Evolutionary conservation across 2,888 invertebrate species (phyloP), one percentile per base, ranked within the genome.

Genomic region (Caenorhabditis japonica): DNA sequence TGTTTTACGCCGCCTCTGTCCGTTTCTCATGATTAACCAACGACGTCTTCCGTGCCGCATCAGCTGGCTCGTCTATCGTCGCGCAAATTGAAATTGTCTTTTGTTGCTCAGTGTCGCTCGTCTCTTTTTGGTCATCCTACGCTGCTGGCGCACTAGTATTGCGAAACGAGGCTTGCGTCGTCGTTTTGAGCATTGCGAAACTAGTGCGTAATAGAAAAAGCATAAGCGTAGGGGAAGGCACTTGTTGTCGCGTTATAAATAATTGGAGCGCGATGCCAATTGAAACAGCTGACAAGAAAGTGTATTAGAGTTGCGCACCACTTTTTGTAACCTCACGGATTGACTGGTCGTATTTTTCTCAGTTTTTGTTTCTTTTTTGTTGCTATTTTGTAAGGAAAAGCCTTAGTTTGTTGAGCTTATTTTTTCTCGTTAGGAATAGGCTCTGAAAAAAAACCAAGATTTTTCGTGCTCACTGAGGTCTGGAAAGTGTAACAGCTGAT

Each of bases 71-170:
- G 21, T 13, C n/a, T 25, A n/a, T 17, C 33, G 21, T 13, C n/a
- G n/a, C 41, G 38, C 59, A 59, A 59, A 59, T 59, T 59, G 59
- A 49, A 59, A 59, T 59, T 59, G 59, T 49, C 49, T 30, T 59
- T 46, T 44, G 33, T 43, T 30, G n/a, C 41, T 23, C n/a, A 25
- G 17, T 17, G 3, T 43, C 55, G 19, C n/a, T 30, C 8, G 15
- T 17, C 34, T 33, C 34, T 47, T 36, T 30, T 30, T 30, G 33
- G 30, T 49, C 34, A 7, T 5, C 30, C 30, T n/a, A n/a, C n/a
- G n/a, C n/a, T n/a, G n/a, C n/a, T n/a, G n/a, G n/a, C n/a, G n/a
- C n/a, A 13, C 25, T 19, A 15, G 13, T 46, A 27, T 49, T 49
- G 36, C 49, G 49, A 49, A 49, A 49, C 30, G 19, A 25, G 19